Percentiles rank a stretch among this genome's conserved stretches.
These are phyloP conservation scores for Jaculus jaculus DNA, from an alignment of 2,113 vertebrate species.

Conservation along the genomic window DNA sequence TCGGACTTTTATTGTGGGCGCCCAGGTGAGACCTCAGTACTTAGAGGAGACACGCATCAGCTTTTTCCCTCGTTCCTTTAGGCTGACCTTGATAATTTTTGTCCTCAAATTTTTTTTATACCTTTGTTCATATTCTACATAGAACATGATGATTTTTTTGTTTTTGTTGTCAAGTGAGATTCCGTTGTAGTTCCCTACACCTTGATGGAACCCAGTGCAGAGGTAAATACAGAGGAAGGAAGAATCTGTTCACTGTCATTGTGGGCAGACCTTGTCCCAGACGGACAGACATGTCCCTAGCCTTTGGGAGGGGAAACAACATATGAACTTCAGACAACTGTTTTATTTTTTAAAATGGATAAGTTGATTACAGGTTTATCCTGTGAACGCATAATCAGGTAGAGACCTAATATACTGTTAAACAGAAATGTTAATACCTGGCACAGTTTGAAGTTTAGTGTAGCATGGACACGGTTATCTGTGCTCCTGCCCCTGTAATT, in stretches of 20 bases:
- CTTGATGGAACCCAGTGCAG: neutral
- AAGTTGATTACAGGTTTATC: neutral
- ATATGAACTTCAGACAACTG: neutral
- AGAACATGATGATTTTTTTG: neutral
- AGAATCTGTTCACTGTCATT: neutral
- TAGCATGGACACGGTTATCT: neutral
- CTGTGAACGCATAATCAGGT: neutral
- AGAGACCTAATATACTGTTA: neutral
- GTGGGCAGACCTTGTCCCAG: neutral
- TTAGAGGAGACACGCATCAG: neutral
- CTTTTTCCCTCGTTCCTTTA: neutral
- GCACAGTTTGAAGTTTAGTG: neutral
- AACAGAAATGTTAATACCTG: neutral
- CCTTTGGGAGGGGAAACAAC: slow-evolving; percentile 21
- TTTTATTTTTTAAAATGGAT: neutral
- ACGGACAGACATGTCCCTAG: neutral
- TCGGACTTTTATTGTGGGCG: slow-evolving; percentile 91
- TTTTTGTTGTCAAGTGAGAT: neutral
- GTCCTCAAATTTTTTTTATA: neutral
- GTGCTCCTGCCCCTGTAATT: neutral
- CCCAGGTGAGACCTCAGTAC: slow-evolving; percentile 86
- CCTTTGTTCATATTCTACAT: neutral
- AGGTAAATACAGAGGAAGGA: slow-evolving; percentile 4
- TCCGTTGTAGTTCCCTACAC: slow-evolving; percentile 3
- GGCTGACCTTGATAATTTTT: neutral